Percentiles rank a stretch among this genome's conserved stretches.
These are phyloP conservation scores for Dermolepida albohirtum DNA, from an alignment of 2,888 invertebrate genomes.

Conservation along the genomic window DNA sequence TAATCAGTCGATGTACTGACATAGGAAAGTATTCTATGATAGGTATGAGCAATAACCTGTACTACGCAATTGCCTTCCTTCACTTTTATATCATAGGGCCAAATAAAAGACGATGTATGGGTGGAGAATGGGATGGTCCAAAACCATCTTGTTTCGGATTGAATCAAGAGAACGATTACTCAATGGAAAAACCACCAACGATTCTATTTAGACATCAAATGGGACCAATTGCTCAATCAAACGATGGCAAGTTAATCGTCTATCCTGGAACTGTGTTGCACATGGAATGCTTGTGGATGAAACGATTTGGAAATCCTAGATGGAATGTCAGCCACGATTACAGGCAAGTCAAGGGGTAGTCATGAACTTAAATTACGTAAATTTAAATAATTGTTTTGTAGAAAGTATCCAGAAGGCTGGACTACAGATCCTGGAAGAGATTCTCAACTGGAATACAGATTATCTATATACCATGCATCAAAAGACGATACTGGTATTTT, in stretches of 20 bases:
- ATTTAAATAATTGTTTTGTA: conserved; percentile 51
- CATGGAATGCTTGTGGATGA: conserved; percentile 91
- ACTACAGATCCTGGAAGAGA: conserved; percentile 84
- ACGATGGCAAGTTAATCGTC: conserved; percentile 85
- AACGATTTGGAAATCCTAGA: conserved; percentile 86
- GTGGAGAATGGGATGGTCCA: conserved; percentile 84
- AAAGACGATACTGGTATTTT: conserved; percentile 87
- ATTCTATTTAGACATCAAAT: conserved; percentile 84
- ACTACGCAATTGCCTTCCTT: not conserved
- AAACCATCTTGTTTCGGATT: conserved; percentile 84
- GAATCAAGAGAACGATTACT: conserved; percentile 89
- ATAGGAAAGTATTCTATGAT: conserved; percentile 88
- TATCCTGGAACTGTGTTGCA: conserved; percentile 88
- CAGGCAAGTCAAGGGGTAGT: conserved; percentile 62
- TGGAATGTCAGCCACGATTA: conserved; percentile 82
- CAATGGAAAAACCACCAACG: conserved; percentile 88
- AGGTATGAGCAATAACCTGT: conserved; percentile 51
- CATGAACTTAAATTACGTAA: conserved; percentile 2
- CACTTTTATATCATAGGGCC: conserved; percentile 67
- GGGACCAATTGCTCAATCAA: conserved; percentile 88
- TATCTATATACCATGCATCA: conserved; percentile 84
- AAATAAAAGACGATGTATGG: conserved; percentile 77
- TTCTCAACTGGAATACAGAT: conserved; percentile 81
- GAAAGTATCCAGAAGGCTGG: conserved; percentile 85
- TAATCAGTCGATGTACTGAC: conserved; percentile 78